A percentile compares a stretch with the other conserved stretches of the same genome.
Evolutionary conservation across 1,140 invertebrate species (phyloP).

Genomic region (Heliconius melpomene): DNA sequence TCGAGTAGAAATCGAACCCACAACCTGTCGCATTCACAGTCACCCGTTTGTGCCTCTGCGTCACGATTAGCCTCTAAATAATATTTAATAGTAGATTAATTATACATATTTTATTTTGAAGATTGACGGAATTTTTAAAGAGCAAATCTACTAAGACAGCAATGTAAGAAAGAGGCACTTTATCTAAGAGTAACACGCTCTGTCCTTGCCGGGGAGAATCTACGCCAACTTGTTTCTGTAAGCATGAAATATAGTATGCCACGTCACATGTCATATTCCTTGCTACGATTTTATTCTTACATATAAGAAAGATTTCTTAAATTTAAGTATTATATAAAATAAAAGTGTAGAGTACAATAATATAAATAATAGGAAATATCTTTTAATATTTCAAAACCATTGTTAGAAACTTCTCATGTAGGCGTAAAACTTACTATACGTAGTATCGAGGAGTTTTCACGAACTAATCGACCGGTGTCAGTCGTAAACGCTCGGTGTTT

Average conservation of each 20-base stretch:
- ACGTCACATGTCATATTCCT: conserved; percentile 36
- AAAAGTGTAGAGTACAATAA: not conserved
- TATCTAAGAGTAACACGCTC: conserved; percentile 57
- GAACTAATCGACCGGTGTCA: conserved; percentile 57
- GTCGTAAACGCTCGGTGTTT: conserved; percentile 51
- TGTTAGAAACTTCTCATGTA: not conserved
- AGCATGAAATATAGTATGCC: conserved; percentile 62
- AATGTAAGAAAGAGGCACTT: conserved; percentile 44
- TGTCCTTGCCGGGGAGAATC: conserved; percentile 45
- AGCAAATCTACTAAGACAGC: conserved; percentile 26
- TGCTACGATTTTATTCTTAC: conserved; percentile 30
- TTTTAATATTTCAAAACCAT: not conserved
- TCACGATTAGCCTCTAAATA: too few relatives aligned
- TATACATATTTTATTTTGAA: not conserved
- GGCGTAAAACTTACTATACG: not conserved
- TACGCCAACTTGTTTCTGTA: conserved; percentile 58
- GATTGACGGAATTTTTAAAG: not conserved
- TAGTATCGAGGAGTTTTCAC: conserved; percentile 34
- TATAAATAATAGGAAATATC: not conserved
- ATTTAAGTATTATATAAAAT: not conserved
- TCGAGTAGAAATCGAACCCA: too few relatives aligned
- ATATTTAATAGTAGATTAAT: not conserved
- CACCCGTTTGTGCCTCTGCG: too few relatives aligned
- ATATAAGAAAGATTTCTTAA: conserved; percentile 18
- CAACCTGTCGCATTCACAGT: too few relatives aligned